Base-by-base conservation (phyloP, 2,888 invertebrate species). In the Tiliacea aurago region DNA sequence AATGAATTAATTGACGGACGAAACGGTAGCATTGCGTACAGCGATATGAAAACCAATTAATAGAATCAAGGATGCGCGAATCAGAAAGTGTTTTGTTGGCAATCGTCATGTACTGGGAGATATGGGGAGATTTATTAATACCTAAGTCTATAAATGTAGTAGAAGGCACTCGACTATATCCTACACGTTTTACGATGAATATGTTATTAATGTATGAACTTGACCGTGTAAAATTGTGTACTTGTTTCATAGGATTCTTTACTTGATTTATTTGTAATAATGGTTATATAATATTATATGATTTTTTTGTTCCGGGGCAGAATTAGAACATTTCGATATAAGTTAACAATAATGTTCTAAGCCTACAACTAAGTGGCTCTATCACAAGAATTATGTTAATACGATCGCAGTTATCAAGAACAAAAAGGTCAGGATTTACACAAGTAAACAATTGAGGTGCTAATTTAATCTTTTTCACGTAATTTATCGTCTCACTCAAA, bases 51-150 rank as follows among this genome's bases (percentile, higher is more conserved):
- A 84, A 81, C 83, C 83, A 86, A 90, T 90, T 87, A 88, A 83
- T 81, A 84, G 80, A 86, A 81, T 84, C 85, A 87, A 85, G 90
- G 88, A 89, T 89, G 90, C 88, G 87, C 70, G 78, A 86, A 86
- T 81, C 78, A 78, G 85, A 86, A 82, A 79, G 83, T 87, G 83
- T 84, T 86, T 84, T 86, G 84, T 82, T 80, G 69, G 81, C 78
- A 86, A 78, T 86, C 78, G 73, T 82, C 80, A 58, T 78, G 68
- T 73, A 69, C 73, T 51, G 41, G 61, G 80, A 83, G 78, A 73
- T 79, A 81, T 76, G 80, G 58, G 62, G 61, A 78, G 74, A 81
- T 76, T 84, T 79, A 84, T 78, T 76, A 71, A 84, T 81, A 79
- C 63, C 62, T 75, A 41, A 7, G 66, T 64, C 49, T 70, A 77